Base-by-base conservation (phyloP, 2,797 vertebrate genomes). In the Pteropus rufus region DNA sequence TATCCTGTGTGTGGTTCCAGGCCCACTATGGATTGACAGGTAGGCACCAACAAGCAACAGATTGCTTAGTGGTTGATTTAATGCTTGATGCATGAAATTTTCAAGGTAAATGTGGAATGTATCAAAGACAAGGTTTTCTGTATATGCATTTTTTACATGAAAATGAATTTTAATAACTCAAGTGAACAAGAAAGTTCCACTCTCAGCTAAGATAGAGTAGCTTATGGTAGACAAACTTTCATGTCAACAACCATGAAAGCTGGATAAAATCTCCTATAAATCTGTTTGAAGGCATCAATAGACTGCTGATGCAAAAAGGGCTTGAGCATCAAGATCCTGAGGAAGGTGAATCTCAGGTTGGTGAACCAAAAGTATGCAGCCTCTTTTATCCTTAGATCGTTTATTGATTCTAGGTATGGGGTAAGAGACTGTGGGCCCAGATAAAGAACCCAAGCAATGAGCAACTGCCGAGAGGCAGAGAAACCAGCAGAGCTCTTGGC, bases 111-210 rank as follows among this genome's bases (percentile, higher is more conserved):
- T 31, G 15, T 34, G 54, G 12, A 58, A n/a, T n/a, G 79, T 65
- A 54, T n/a, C 41, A 69, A 92, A 94, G 23, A 79, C 56, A 92
- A 88, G 58, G 4, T 85, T 97, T 95, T 87, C 69, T 77, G 7
- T 88, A 83, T 65, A 54, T 79, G 10, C 72, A 34, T 64, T 94
- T 94, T 83, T 92, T 24, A 75, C 70, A 72, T 29, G 24, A 70
- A 93, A 77, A 91, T 69, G 2, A 31, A 89, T 36, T 67, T 65
- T 67, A 46, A 36, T 80, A 70, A 95, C 49, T 39, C 46, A 89
- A 64, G 52, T 26, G 54, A 67, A 69, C 4, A 52, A 39, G n/a
- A 76, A 21, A 73, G 7, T 60, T 93, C 65, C 24, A 91, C 24
- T 93, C 85, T 15, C 54, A 91, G 39, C 29, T 44, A 46, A 70